Evolutionary conservation across 2,888 invertebrate genomes (phyloP), one percentile per base, ranked within the genome.

Genomic region (Agrochola lota): DNA sequence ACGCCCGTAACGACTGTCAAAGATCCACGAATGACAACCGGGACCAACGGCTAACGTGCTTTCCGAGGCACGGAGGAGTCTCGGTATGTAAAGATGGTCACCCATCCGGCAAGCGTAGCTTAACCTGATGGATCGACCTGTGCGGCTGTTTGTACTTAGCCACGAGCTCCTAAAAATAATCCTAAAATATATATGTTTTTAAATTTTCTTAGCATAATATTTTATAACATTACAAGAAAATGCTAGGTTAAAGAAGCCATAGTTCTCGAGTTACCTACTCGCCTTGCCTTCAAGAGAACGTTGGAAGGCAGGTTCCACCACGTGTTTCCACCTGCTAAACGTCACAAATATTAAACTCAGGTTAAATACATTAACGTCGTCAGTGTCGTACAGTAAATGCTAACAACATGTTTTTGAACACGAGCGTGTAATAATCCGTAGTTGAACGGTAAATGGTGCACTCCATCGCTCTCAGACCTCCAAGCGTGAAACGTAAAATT

Each of bases 391-490:
- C 60, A 52, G 72, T 72, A 30, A 63, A 63, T 35, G 40, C 68
- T 68, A 67, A 71, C 62, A 82, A 59, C 62, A 64, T 64, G 62
- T 70, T 86, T n/a, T 73, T 75, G 62, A 71, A 85, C 82, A 68
- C 62, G 62, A 82, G 71, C 83, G 46, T 72, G 67, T 72, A 85
- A 71, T 73, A 83, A 82, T 83, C 59, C 70, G 66, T 40, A 71
- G 66, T 68, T 72, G 57, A 85, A 73, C 43, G 70, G 46, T 55
- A 85, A 85, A 85, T 85, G 74, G 69, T 85, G 81, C 81, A 80
- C 81, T 81, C n/a, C 17, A 52, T 15, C 63, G 71, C 63, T 80
- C 26, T 40, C 59, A 57, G 57, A 66, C 43, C 35, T 80, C 40
- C 60, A 55, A 64, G 60, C 73, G 59, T 81, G 68, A 66, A 64